Base-by-base conservation (phyloP, 37 sponge, comb jelly and placozoan genomes). In the Halichondria panicea region DNA sequence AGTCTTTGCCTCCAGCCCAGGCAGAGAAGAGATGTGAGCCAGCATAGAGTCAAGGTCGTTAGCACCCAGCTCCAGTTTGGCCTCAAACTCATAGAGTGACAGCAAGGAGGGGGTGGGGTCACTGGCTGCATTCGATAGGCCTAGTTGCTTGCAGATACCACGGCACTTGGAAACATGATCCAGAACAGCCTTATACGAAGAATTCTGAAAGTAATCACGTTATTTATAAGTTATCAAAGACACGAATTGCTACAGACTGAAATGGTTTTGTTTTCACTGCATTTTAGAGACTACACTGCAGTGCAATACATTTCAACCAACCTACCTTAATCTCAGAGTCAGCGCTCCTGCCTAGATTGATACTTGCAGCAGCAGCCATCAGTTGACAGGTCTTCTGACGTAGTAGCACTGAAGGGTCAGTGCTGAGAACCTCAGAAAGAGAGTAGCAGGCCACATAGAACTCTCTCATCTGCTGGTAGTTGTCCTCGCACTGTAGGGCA, bases 41-140 rank as follows among this genome's bases (percentile, higher is more conserved):
- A 93, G 55, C 8, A 85, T 27, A 3, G 13, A 38, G 6, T 68
- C 80, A 40, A 78, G 59, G 25, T 88, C 90, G 5, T 39, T 59
- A 55, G 46, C 61, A 5, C 83, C 87, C 34, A 93, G 66, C 19
- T 28, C 8, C 12, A 77, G 63, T 74, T 89, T 88, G 48, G 93
- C 83, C 63, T 95, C 96, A 76, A 88, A 89, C 74, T 95, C 93
- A 33, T 92, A 95, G 42, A 95, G 76, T 30, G 27, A 15, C 12
- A 93, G 74, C 25, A 88, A 72, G 63, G 79, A 45, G 15, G 33
- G 72, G 40, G 89, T 81, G 81, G 79, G 80, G 79, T 73, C 75
- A 18, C n/a, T 53, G 63, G 34, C 52, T 5, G 15, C 28, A 27
- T 43, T 50, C 38, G n/a, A 34, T 46, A 65, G 66, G n/a, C 55